Conservation (phyloP, 2,797 vertebrate genomes). For the Chromis chromis region DNA sequence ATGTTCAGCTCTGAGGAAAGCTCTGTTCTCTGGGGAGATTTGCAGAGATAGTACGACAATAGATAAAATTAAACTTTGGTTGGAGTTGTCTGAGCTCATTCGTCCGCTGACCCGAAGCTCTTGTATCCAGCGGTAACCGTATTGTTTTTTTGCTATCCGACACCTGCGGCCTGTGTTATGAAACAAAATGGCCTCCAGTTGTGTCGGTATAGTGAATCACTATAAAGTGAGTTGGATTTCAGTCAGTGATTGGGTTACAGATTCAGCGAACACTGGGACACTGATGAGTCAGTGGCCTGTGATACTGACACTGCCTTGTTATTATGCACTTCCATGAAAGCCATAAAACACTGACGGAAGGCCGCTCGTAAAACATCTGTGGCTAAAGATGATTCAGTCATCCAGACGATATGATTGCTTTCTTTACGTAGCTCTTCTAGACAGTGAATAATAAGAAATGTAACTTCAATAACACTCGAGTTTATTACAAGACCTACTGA, state of each 20-base stretch:
- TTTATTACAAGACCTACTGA: neutral
- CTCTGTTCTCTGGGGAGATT: neutral
- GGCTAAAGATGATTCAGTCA: neutral
- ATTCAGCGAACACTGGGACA: conserved; percentile 3
- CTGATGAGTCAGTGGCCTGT: conserved; percentile 53
- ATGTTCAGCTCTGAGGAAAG: neutral
- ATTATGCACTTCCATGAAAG: conserved; percentile 5
- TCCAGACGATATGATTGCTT: neutral
- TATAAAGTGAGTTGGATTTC: conserved; percentile 38
- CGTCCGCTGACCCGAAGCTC: neutral
- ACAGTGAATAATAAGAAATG: neutral
- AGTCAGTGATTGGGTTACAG: conserved; percentile 46
- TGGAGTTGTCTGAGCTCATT: neutral
- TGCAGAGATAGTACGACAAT: neutral
- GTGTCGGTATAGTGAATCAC: conserved; percentile 25
- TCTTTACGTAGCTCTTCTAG: neutral
- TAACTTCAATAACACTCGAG: neutral
- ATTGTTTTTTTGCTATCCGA: conserved; percentile 18
- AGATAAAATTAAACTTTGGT: neutral
- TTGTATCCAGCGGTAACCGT: neutral
- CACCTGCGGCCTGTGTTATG: conserved; percentile 32
- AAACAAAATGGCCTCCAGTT: conserved; percentile 29
- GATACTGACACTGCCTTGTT: conserved; percentile 40
- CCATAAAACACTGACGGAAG: neutral
- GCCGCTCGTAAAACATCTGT: neutral